Evolutionary conservation across 2,113 vertebrate genomes (phyloP).

Genomic region (Eonycteris spelaea): DNA sequence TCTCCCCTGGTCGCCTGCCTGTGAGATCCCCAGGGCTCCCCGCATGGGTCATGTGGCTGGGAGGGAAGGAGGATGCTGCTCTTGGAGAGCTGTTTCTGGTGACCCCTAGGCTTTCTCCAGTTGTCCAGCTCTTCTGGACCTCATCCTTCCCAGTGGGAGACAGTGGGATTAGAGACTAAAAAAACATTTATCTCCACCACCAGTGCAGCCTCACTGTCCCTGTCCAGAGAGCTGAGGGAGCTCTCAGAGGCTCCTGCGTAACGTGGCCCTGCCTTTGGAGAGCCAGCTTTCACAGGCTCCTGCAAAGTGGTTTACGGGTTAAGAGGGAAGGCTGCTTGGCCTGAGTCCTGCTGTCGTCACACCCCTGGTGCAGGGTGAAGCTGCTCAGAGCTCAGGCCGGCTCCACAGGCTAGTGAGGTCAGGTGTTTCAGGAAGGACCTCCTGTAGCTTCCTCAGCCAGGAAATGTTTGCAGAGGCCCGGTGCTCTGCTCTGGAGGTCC

Average conservation of each 20-base stretch:
- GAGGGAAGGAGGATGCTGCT: neutral
- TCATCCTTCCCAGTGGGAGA: neutral
- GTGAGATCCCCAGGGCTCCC: neutral
- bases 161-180: neutral
- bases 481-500: neutral
- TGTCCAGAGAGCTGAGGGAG: neutral
- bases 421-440: neutral
- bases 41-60: rapidly evolving
- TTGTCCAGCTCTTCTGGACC: neutral
- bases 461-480: neutral
- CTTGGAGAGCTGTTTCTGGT: neutral
- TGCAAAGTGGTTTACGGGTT: no score
- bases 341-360: neutral
- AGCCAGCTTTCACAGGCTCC: neutral
- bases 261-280: neutral
- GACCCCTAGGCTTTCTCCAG: neutral
- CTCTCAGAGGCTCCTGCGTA: neutral
- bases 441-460: neutral
- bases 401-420: neutral
- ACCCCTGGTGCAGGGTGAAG: neutral
- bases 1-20: neutral
- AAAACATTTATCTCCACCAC: neutral
- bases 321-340: neutral
- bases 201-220: neutral
- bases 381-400: neutral